These are phyloP conservation scores for Hypomesus transpacificus DNA, from an alignment of 2,113 vertebrate genomes.

Conservation along the genomic window DNA sequence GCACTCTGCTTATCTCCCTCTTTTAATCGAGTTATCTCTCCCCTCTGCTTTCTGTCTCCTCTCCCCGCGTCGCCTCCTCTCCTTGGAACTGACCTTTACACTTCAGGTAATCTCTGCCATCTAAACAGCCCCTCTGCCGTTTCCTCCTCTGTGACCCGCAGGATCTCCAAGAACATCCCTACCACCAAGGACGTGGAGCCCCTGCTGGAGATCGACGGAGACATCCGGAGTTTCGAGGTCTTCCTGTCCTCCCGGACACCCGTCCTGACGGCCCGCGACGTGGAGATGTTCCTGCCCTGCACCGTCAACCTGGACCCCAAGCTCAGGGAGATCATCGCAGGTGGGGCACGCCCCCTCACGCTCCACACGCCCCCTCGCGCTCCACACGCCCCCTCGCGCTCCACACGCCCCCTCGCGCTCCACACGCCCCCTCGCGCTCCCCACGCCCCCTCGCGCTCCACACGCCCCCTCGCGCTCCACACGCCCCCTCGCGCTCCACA, in stretches of 20 bases:
- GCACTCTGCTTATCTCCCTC: conserved; percentile 60
- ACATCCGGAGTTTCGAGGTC: conserved; percentile 94
- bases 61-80: conserved; percentile 26
- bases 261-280: conserved; percentile 87
- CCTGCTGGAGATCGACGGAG: conserved; percentile 94
- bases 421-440: too few species aligned
- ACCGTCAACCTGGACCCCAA: conserved; percentile 98
- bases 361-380: too few species aligned
- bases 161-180: conserved; percentile 96
- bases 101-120: conserved; percentile 15
- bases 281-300: conserved; percentile 93
- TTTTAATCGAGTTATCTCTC: conserved; percentile 67
- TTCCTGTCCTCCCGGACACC: conserved; percentile 94
- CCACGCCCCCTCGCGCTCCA: too few species aligned
- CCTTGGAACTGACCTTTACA: conserved; percentile 15
- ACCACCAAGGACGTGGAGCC: conserved; percentile 97
- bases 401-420: not conserved
- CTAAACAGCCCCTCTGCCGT: not conserved
- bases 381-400: too few species aligned
- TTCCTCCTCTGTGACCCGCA: not conserved
- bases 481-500: too few species aligned
- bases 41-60: conserved; percentile 58
- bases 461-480: too few species aligned
- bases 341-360: conserved; percentile 48
- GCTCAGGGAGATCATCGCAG: conserved; percentile 96